Conservation (phyloP, 2,888 invertebrate genomes). For the Artemia sinica region DNA sequence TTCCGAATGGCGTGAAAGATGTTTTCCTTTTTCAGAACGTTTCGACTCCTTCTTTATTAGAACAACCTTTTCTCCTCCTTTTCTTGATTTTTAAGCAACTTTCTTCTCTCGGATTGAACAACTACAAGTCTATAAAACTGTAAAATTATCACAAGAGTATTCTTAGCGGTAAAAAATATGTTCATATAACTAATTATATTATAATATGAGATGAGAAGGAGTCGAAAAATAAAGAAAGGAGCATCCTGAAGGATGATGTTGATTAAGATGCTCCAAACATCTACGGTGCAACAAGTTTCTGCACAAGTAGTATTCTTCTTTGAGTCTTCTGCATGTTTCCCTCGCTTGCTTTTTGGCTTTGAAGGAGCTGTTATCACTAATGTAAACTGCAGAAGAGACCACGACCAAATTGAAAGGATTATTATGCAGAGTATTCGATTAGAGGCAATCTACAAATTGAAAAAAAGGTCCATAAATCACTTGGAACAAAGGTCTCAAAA, state of each 20-base stretch:
- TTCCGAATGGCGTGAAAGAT: neutral
- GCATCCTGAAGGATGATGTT: constrained; percentile 69
- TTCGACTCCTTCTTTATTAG: neutral
- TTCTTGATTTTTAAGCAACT: constrained; percentile 25
- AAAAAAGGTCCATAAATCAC: constrained; percentile 4
- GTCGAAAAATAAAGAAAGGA: constrained; percentile 66
- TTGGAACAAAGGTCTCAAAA: too few species aligned
- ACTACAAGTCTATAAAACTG: constrained; percentile 69
- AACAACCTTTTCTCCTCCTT: constrained; percentile 22
- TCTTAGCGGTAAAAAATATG: constrained; percentile 85
- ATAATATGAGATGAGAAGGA: constrained; percentile 70
- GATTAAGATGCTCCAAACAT: constrained; percentile 63
- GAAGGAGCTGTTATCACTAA: constrained; percentile 66
- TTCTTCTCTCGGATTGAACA: constrained; percentile 38
- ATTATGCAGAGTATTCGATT: constrained; percentile 62
- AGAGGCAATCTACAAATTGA: constrained; percentile 42
- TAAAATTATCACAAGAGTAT: constrained; percentile 66
- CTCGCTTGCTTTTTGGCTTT: constrained; percentile 18
- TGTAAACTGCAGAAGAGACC: constrained; percentile 83
- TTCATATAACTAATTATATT: constrained; percentile 84
- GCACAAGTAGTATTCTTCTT: constrained; percentile 27
- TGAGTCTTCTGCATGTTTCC: constrained; percentile 31
- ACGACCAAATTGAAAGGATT: constrained; percentile 75
- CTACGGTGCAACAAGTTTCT: constrained; percentile 55
- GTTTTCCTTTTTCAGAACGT: neutral